Evolutionary conservation across 1,140 invertebrate genomes (phyloP), one percentile per base, ranked within the genome.

Genomic region (Archegozetes longisetosus): DNA sequence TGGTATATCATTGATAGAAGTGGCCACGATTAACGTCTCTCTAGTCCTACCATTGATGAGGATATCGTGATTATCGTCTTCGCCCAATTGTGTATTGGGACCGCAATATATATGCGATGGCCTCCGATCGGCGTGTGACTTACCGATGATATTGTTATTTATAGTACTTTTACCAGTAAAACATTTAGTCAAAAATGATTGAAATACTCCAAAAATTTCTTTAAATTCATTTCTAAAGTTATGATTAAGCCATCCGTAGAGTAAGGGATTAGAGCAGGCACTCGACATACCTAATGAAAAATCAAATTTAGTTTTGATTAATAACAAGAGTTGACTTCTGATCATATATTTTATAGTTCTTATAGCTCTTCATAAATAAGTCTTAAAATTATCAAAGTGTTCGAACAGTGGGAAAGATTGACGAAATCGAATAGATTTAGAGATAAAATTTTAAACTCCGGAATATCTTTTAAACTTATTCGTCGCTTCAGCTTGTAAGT

Each of bases 211-310:
- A 48, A 69, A 67, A 13, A 71, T 64, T 48, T 76, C 73, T 48
- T 69, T 65, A 58, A 80, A 81, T 68, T 81, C 79, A 52, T 74
- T 76, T 14, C 75, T 69, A 67, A 81, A 81, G 66, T 80, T 81
- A 47, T 80, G 77, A 67, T 81, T 81, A 9, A 81, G 70, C 77
- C 78, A 81, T 53, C 80, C 81, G 69, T 84, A 79, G 71, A 86
- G 71, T 75, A 86, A 83, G 0, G 87, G 87, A 72, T 91, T 89
- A 23, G 85, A 84, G 65, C 85, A 87, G 14, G 86, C 85, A 47
- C 82, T 84, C 1, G 82, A 82, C 83, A 86, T 84, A 20, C 60
- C 60, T 58, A 17, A 50, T 1, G 2, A 55, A 28, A 47, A 1
- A 55, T 55, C 2, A 24, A 55, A 47, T 24, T 2, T 23, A 20